phyloP scores from a whole-genome alignment of 2,888 invertebrate genomes.

The Dorcus parallelipipedus region DNA sequence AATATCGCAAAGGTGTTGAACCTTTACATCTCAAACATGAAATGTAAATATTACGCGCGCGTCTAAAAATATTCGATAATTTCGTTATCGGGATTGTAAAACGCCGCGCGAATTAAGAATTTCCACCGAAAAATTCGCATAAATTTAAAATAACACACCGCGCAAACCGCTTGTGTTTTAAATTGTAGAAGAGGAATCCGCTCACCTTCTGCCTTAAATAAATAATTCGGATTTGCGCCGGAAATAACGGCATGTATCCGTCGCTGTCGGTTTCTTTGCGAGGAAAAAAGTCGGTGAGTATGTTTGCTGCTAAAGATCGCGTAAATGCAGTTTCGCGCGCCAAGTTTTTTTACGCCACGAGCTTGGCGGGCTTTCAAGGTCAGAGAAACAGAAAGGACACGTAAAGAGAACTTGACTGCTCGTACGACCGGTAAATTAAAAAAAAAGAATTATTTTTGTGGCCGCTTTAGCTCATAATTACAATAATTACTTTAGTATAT shows the following conservation, averaged over 20 bases:
- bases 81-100: neutral
- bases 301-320: constrained; percentile 13
- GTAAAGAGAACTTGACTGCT: constrained; percentile 21
- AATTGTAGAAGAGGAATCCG: neutral
- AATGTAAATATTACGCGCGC: neutral
- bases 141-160: neutral
- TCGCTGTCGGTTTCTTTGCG: neutral
- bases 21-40: neutral
- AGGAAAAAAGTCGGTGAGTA: neutral
- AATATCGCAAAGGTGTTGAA: neutral
- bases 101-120: neutral
- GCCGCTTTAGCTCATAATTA: too few species aligned
- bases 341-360: constrained; percentile 21
- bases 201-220: constrained; percentile 2
- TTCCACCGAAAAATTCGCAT: neutral
- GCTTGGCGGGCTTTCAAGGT: constrained; percentile 26
- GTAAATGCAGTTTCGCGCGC: constrained; percentile 21
- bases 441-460: constrained; percentile 10
- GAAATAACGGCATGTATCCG: neutral
- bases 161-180: neutral
- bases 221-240: neutral
- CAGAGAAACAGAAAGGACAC: constrained; percentile 26
- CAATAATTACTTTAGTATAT: too few species aligned
- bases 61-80: neutral
- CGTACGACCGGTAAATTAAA: constrained; percentile 22